phyloP scores from a whole-genome alignment of 2,113 vertebrate species.

The Lophochroa leadbeateri region DNA sequence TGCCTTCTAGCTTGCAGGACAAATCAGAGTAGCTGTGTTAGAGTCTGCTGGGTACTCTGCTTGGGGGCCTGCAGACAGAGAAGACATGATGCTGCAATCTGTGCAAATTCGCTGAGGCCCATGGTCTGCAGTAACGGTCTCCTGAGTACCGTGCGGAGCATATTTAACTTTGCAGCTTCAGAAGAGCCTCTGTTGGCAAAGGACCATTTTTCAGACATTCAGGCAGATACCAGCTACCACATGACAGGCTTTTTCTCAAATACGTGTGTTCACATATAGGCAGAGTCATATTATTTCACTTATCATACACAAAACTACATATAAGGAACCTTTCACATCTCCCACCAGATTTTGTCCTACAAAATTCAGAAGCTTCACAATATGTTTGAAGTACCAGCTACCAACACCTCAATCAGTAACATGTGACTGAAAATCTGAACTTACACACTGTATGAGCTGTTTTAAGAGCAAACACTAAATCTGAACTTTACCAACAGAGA shows the following conservation, averaged over 20 bases:
- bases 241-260: background rate
- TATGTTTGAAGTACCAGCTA: background rate
- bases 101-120: background rate
- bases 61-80: accelerated
- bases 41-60: background rate
- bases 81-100: background rate
- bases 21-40: background rate
- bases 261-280: background rate
- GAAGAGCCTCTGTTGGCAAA: background rate
- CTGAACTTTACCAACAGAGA: background rate
- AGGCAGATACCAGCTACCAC: background rate
- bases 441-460: background rate
- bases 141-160: background rate
- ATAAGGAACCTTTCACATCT: background rate
- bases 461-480: background rate
- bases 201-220: background rate
- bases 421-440: background rate
- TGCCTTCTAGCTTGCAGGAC: background rate
- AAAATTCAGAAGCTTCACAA: background rate
- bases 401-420: background rate
- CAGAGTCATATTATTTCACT: background rate
- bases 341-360: background rate
- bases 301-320: background rate
- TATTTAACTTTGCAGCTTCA: background rate
- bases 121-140: accelerated